These are phyloP conservation scores for Crenichthys baileyi DNA, from an alignment of 2,797 vertebrate species.

Conservation along the genomic window DNA sequence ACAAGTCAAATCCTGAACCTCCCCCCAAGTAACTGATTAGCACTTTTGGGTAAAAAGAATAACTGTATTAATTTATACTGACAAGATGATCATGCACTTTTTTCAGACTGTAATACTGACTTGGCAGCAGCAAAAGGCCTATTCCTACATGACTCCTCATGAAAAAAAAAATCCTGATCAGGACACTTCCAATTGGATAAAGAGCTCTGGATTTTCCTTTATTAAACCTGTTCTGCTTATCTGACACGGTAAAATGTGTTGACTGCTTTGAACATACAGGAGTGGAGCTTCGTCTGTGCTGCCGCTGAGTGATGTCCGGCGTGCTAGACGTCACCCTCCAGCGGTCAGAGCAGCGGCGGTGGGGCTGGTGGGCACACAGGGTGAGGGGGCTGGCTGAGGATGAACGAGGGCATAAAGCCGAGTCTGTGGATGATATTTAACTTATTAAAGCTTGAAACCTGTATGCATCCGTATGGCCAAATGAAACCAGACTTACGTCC, in stretches of 20 bases:
- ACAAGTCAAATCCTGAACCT: too few species aligned
- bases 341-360: constrained; percentile 89
- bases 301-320: constrained; percentile 85
- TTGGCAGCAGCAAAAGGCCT: too few species aligned
- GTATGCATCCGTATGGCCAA: not conserved
- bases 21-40: too few species aligned
- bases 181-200: too few species aligned
- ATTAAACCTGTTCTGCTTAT: not conserved
- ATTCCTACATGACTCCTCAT: too few species aligned
- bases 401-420: constrained; percentile 91
- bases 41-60: too few species aligned
- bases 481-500: constrained; percentile 81
- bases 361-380: constrained; percentile 84
- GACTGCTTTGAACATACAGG: constrained; percentile 75
- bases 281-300: constrained; percentile 82
- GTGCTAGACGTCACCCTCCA: constrained; percentile 87
- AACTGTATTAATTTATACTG: too few species aligned
- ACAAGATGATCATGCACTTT: too few species aligned
- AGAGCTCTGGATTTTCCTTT: too few species aligned
- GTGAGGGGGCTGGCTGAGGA: constrained; percentile 93
- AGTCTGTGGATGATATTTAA: constrained; percentile 68
- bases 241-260: not conserved
- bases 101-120: too few species aligned
- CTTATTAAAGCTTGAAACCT: not conserved
- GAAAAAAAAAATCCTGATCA: too few species aligned